phyloP scores from a whole-genome alignment of 2,113 vertebrate genomes.

The Crotalus tigris region DNA sequence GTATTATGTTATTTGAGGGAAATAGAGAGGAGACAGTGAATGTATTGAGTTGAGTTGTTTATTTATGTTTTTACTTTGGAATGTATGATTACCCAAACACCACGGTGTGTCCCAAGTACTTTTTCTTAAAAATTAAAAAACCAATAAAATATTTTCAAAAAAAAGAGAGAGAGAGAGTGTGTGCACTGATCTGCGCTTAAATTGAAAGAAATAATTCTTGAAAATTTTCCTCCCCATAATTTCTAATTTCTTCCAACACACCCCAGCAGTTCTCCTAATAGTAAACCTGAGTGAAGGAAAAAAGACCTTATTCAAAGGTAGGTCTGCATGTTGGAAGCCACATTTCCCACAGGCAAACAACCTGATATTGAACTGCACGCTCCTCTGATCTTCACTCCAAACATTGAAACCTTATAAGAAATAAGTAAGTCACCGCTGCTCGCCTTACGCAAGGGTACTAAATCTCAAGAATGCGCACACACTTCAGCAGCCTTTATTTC shows the following conservation, averaged over 20 bases:
- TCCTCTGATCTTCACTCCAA: conserved; percentile 1
- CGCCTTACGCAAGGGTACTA: background rate
- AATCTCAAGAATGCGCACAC: background rate
- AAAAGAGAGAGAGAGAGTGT: background rate
- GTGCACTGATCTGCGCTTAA: background rate
- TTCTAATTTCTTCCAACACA: background rate
- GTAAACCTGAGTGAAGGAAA: accelerated
- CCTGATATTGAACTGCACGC: background rate
- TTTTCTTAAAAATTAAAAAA: too few relatives aligned
- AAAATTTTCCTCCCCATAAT: background rate
- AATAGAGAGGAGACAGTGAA: too few relatives aligned
- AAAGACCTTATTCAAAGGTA: background rate
- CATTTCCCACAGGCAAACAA: conserved; percentile 10
- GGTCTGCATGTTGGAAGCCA: background rate
- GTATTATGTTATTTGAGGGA: too few relatives aligned
- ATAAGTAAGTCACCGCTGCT: background rate
- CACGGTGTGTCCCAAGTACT: too few relatives aligned
- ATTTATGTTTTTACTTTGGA: too few relatives aligned
- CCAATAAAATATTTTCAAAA: too few relatives aligned
- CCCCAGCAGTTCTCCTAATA: background rate
- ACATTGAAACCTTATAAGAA: conserved; percentile 3
- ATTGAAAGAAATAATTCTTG: background rate
- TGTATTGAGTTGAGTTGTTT: too few relatives aligned
- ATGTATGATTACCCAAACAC: too few relatives aligned
- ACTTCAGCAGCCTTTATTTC: background rate